Evolutionary conservation across 2,113 vertebrate species (phyloP).

Genomic region (Gobiocypris rarus): DNA sequence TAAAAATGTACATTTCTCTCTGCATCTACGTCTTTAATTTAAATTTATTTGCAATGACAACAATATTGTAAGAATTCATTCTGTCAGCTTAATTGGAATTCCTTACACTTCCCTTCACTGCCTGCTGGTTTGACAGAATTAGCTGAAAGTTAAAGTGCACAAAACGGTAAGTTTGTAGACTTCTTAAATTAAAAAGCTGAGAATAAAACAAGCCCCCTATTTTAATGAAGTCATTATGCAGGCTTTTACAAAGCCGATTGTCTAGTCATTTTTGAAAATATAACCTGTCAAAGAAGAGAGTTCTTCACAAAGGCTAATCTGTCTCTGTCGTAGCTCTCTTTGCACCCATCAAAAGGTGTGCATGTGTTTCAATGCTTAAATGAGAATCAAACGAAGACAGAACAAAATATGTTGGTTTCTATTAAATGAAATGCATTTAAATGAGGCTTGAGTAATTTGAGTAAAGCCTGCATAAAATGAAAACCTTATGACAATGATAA

Average conservation of each 20-base stretch:
- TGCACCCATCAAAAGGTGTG: slow-evolving; percentile 28
- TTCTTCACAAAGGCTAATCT: slow-evolving; percentile 35
- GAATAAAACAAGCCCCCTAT: slow-evolving; percentile 25
- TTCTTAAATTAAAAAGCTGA: slow-evolving; percentile 21
- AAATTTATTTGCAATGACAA: not conserved
- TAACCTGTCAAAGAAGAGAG: slow-evolving; percentile 31
- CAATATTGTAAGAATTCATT: not conserved
- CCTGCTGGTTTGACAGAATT: slow-evolving; percentile 20
- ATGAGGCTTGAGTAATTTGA: not conserved
- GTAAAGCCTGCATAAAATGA: not conserved
- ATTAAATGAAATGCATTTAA: not conserved
- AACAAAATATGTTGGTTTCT: not conserved
- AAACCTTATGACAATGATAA: not conserved
- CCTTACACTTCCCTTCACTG: not conserved
- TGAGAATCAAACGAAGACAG: not conserved
- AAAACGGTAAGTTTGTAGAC: slow-evolving; percentile 17
- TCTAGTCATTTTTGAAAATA: slow-evolving; percentile 36
- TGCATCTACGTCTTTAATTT: not conserved
- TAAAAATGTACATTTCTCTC: not conserved
- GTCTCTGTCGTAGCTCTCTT: slow-evolving; percentile 20
- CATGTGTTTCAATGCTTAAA: not conserved
- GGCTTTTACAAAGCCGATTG: slow-evolving; percentile 18
- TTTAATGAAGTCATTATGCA: slow-evolving; percentile 35
- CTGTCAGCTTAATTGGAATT: slow-evolving; percentile 33
- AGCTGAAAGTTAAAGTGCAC: slow-evolving; percentile 19